Evolutionary conservation across 2,888 invertebrate genomes (phyloP).

Genomic region (Chrysolina haemoptera): DNA sequence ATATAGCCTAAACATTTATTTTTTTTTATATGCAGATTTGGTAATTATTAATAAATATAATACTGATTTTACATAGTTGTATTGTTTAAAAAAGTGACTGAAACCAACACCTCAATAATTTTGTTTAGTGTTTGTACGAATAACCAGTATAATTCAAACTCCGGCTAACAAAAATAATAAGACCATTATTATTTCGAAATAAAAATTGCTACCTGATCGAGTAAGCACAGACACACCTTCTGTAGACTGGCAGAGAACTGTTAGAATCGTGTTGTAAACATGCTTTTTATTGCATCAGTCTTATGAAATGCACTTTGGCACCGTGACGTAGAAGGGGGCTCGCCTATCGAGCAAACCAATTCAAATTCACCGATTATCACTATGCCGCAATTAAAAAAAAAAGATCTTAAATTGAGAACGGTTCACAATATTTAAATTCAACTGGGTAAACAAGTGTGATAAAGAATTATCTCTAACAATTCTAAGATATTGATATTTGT

Average conservation of each 20-base stretch:
- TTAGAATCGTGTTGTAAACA: not conserved
- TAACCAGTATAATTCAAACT: too few relatives aligned
- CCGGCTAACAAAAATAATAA: too few relatives aligned
- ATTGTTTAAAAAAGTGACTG: too few relatives aligned
- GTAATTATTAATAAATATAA: too few relatives aligned
- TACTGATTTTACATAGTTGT: too few relatives aligned
- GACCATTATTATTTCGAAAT: too few relatives aligned
- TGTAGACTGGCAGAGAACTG: conserved; percentile 13
- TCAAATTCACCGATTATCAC: not conserved
- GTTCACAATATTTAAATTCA: not conserved
- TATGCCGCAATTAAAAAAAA: not conserved
- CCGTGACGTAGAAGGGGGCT: conserved; percentile 8
- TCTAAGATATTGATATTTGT: too few relatives aligned
- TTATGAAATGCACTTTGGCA: conserved; percentile 9
- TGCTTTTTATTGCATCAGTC: conserved; percentile 14
- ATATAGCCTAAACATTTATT: too few relatives aligned
- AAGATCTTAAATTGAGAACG: not conserved
- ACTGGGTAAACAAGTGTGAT: not conserved
- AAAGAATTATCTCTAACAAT: not conserved
- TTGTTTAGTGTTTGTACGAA: too few relatives aligned
- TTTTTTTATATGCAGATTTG: too few relatives aligned
- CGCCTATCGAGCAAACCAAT: not conserved
- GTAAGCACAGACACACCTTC: conserved; percentile 11
- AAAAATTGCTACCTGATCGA: conserved; percentile 2
- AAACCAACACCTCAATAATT: too few relatives aligned